Percentiles rank a stretch among this genome's conserved stretches.
phyloP scores from a whole-genome alignment of 2,888 invertebrate species.

The Eudasyphora cyanicolor region DNA sequence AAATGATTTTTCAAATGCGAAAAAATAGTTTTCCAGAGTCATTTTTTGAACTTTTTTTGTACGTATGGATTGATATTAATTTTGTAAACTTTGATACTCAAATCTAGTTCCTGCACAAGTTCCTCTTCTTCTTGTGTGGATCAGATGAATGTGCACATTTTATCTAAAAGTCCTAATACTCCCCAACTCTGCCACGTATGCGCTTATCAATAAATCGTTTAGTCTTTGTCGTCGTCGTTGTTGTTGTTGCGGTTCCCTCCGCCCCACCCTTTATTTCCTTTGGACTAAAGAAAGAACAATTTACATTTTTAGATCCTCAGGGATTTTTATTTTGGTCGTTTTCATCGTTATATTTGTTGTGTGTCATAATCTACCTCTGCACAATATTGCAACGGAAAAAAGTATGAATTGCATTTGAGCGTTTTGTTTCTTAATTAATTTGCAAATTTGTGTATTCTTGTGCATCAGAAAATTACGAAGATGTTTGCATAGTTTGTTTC shows the following conservation, averaged over 20 bases:
- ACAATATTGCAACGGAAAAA: neutral
- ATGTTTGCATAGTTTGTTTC: conserved; percentile 48
- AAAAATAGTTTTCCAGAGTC: too few relatives aligned
- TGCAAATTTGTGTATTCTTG: conserved; percentile 59
- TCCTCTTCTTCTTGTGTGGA: too few relatives aligned
- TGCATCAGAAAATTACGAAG: conserved; percentile 31
- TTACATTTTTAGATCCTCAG: neutral
- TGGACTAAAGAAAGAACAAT: neutral
- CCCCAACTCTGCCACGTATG: neutral
- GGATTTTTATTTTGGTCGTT: neutral
- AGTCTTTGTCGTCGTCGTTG: neutral
- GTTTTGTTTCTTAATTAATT: conserved; percentile 63
- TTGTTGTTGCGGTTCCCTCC: neutral
- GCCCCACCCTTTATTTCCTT: neutral
- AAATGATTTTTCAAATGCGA: too few relatives aligned
- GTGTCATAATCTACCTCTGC: neutral
- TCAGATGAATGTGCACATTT: neutral
- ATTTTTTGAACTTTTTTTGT: too few relatives aligned
- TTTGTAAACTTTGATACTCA: too few relatives aligned
- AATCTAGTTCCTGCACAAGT: too few relatives aligned
- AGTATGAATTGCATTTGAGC: conserved; percentile 53
- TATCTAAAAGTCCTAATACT: neutral
- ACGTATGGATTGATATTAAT: too few relatives aligned
- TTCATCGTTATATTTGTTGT: neutral
- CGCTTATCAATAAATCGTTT: conserved; percentile 34